Evolutionary conservation across 2,113 vertebrate genomes (phyloP).

Genomic region (Sceloporus undulatus): DNA sequence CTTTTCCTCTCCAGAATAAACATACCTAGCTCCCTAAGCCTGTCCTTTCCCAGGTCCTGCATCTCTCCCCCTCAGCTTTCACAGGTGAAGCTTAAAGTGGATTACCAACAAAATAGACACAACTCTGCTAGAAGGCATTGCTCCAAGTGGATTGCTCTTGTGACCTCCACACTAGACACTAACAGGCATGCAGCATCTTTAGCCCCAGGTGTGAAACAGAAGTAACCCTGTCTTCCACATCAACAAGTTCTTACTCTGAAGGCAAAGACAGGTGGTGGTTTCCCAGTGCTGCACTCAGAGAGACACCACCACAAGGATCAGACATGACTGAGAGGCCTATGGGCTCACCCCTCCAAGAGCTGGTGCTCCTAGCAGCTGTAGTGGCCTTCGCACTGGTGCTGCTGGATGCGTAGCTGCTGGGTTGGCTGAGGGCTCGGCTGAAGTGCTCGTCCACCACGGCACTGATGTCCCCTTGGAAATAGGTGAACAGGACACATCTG

Average conservation of each 20-base stretch:
- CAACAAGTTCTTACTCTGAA: background rate
- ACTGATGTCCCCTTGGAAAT: slow-evolving; percentile 98
- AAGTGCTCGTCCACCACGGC: slow-evolving; percentile 98
- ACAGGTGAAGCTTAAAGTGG: background rate
- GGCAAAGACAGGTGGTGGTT: background rate
- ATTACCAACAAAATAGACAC: background rate
- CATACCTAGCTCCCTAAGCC: too few species aligned
- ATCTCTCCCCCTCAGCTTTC: background rate
- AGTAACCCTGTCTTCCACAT: background rate
- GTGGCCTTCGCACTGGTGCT: slow-evolving; percentile 77
- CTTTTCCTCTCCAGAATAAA: too few species aligned
- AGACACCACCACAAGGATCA: background rate
- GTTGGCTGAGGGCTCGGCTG: slow-evolving; percentile 95
- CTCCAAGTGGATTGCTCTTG: too few species aligned
- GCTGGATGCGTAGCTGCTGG: slow-evolving; percentile 81
- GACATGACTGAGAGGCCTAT: background rate
- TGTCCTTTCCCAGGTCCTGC: background rate
- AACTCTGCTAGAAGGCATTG: too few species aligned
- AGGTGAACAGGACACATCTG: slow-evolving; percentile 96
- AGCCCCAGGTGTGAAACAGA: background rate
- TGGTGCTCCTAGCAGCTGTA: slow-evolving; percentile 69
- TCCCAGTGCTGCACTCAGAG: background rate
- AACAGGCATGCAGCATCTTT: background rate
- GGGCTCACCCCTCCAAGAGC: slow-evolving; percentile 84
- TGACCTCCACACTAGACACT: too few species aligned